Evolutionary conservation across 2,797 vertebrate genomes (phyloP).

Genomic region (Epinephelus malabaricus): DNA sequence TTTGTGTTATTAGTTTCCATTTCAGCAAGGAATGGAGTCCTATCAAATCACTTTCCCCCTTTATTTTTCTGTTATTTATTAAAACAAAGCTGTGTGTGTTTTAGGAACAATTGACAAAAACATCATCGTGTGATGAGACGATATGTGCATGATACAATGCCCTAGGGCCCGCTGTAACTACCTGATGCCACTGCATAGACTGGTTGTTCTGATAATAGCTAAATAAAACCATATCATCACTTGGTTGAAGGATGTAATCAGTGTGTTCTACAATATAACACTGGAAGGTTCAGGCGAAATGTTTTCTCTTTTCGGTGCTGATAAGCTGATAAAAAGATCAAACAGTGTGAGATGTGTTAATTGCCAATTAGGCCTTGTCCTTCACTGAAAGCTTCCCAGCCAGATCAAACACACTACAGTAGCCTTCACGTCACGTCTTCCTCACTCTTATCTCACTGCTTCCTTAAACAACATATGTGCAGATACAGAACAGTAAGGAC

Average conservation of each 20-base stretch:
- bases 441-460: slow-evolving; percentile 37
- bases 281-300: background rate
- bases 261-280: slow-evolving; percentile 2
- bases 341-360: slow-evolving; percentile 16
- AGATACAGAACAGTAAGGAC: background rate
- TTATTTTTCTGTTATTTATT: too few relatives aligned
- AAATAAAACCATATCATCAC: too few relatives aligned
- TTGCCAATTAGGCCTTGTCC: slow-evolving; percentile 11
- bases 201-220: background rate
- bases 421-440: slow-evolving; percentile 4
- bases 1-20: too few relatives aligned
- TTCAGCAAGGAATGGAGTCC: too few relatives aligned
- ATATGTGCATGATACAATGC: too few relatives aligned
- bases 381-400: background rate
- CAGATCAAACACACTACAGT: background rate
- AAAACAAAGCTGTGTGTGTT: too few relatives aligned
- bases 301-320: background rate
- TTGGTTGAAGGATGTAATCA: too few relatives aligned
- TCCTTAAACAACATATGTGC: slow-evolving; percentile 20
- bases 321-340: background rate
- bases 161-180: too few relatives aligned
- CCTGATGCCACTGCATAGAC: too few relatives aligned
- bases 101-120: too few relatives aligned
- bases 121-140: too few relatives aligned
- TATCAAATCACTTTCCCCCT: too few relatives aligned